A percentile compares a stretch with the other conserved stretches of the same genome.
phyloP scores from a whole-genome alignment of 2,888 invertebrate genomes.

The Podotricha telesiphe region DNA sequence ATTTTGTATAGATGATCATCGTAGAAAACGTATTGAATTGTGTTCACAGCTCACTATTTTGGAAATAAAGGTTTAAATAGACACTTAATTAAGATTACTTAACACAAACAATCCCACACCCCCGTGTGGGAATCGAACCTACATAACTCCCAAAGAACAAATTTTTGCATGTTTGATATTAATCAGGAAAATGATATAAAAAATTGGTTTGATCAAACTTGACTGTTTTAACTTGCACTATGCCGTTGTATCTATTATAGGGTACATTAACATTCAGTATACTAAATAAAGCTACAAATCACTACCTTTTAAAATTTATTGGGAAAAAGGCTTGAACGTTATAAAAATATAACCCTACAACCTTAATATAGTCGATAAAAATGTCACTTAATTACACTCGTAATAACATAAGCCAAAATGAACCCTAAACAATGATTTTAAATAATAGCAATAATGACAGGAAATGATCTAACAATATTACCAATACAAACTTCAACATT shows the following conservation, averaged over 20 bases:
- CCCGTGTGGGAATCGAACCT: too few species aligned
- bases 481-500: conserved; percentile 27
- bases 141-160: too few species aligned
- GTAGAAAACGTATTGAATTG: too few species aligned
- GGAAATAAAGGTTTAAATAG: too few species aligned
- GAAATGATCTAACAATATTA: conserved; percentile 26
- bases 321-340: not conserved
- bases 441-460: not conserved
- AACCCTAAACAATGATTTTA: not conserved
- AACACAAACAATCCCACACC: too few species aligned
- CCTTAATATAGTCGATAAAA: not conserved
- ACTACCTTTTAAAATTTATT: not conserved
- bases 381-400: not conserved
- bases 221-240: too few species aligned
- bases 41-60: too few species aligned
- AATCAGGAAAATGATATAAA: too few species aligned
- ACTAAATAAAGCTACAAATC: not conserved
- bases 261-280: not conserved
- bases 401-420: not conserved
- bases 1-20: too few species aligned
- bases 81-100: too few species aligned
- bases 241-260: not conserved
- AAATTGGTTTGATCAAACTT: too few species aligned
- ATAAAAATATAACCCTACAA: conserved; percentile 6
- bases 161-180: too few species aligned